These are phyloP conservation scores for Netelia melanura DNA, from an alignment of 2,888 invertebrate species.

Conservation along the genomic window DNA sequence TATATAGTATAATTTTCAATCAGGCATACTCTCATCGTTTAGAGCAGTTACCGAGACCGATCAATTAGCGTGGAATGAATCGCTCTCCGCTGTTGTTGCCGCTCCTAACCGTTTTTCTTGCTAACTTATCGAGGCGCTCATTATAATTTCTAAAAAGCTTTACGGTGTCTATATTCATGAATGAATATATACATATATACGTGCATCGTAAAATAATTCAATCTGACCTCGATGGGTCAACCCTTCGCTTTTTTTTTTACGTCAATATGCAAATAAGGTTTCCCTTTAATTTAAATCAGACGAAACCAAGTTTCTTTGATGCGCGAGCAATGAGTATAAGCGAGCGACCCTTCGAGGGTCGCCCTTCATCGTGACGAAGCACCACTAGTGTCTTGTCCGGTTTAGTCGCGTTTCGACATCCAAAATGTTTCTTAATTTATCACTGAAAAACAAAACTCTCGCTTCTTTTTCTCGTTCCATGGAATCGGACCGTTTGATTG, in stretches of 20 bases:
- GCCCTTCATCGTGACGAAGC: conserved; percentile 54
- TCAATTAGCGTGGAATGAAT: conserved; percentile 61
- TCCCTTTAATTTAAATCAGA: background rate
- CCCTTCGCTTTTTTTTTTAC: too few species aligned
- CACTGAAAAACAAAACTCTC: conserved; percentile 71
- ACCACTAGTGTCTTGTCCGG: conserved; percentile 66
- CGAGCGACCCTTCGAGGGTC: conserved; percentile 24
- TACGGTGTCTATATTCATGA: conserved; percentile 45
- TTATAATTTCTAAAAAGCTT: conserved; percentile 32
- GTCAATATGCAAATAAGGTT: too few species aligned
- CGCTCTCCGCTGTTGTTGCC: conserved; percentile 1
- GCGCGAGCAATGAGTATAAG: background rate
- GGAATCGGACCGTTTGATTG: conserved; percentile 32
- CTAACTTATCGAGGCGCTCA: conserved; percentile 51
- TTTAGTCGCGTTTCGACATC: conserved; percentile 32
- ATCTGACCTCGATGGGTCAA: too few species aligned
- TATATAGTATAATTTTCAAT: conserved; percentile 67
- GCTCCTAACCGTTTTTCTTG: conserved; percentile 66
- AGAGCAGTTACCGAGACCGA: conserved; percentile 64
- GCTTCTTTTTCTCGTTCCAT: conserved; percentile 61
- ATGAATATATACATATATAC: conserved; percentile 12
- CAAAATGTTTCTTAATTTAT: conserved; percentile 71
- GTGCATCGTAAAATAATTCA: background rate
- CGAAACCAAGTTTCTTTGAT: background rate
- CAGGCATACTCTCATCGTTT: conserved; percentile 63